Percentiles rank a stretch among this genome's conserved stretches.
phyloP scores from a whole-genome alignment of 2,797 vertebrate genomes.

The Florisuga fusca region DNA sequence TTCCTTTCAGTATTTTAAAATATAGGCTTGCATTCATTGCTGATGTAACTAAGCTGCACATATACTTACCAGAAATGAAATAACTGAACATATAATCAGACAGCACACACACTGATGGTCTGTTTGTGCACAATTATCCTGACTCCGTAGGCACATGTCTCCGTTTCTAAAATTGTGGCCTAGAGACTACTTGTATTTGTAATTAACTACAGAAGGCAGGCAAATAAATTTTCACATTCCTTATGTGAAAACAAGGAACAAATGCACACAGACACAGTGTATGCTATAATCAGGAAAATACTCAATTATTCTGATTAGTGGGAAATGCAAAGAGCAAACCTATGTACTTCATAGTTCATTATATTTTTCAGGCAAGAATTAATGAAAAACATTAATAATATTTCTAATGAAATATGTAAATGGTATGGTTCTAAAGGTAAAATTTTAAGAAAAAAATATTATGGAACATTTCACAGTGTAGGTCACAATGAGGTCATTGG shows the following conservation, averaged over 20 bases:
- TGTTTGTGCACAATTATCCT: not conserved
- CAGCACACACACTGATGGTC: not conserved
- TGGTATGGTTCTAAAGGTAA: not conserved
- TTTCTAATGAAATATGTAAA: not conserved
- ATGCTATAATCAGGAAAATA: not conserved
- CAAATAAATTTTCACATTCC: not conserved
- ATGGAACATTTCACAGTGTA: constrained; percentile 89
- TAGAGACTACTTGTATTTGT: not conserved
- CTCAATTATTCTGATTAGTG: not conserved
- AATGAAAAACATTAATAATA: rapidly evolving
- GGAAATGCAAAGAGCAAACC: not conserved
- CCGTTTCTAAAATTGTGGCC: not conserved
- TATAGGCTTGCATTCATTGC: not conserved
- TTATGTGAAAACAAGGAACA: not conserved
- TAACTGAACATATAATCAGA: not conserved
- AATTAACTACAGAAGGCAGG: not conserved
- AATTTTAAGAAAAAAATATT: constrained; percentile 80
- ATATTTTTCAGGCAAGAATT: not conserved
- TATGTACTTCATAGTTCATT: rapidly evolving
- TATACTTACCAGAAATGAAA: not conserved
- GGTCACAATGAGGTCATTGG: constrained; percentile 99
- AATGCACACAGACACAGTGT: not conserved
- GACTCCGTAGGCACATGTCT: not conserved
- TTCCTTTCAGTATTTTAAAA: not conserved
- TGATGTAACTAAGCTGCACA: not conserved